These are phyloP conservation scores for Macrophya alboannulata DNA, from an alignment of 2,888 invertebrate species.

Conservation along the genomic window DNA sequence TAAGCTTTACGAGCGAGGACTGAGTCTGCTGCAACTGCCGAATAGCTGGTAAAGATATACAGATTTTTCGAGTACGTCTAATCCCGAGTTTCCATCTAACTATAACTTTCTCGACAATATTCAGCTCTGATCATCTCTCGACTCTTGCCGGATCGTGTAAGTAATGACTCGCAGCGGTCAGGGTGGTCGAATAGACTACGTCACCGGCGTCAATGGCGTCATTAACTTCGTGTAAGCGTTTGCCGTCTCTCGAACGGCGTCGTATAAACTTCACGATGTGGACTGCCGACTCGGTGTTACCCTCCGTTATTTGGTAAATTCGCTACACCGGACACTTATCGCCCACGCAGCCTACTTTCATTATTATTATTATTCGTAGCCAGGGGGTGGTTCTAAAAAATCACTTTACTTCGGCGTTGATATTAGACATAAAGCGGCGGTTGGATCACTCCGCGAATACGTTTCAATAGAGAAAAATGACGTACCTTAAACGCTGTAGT, in stretches of 20 bases:
- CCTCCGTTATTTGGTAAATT: slow-evolving; percentile 25
- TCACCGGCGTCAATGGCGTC: slow-evolving; percentile 65
- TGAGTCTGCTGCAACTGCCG: slow-evolving; percentile 65
- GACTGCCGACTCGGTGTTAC: background rate
- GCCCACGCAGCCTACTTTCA: background rate
- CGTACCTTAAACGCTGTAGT: background rate
- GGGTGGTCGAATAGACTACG: slow-evolving; percentile 34
- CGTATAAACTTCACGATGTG: slow-evolving; percentile 47
- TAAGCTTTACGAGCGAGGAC: slow-evolving; percentile 76
- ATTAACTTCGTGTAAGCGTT: slow-evolving; percentile 63
- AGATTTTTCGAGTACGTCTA: slow-evolving; percentile 16
- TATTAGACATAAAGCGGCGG: background rate
- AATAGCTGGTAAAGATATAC: slow-evolving; percentile 10
- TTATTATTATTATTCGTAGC: background rate
- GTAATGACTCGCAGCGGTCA: slow-evolving; percentile 61
- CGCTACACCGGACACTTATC: slow-evolving; percentile 38
- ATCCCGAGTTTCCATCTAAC: background rate
- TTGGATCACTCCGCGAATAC: background rate
- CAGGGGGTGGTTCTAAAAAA: slow-evolving; percentile 21
- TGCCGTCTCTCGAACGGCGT: slow-evolving; percentile 45
- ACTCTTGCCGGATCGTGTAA: slow-evolving; percentile 61
- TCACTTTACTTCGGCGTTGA: background rate
- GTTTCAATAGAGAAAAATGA: no score
- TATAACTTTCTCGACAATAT: background rate
- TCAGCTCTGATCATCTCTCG: background rate